Evolutionary conservation across 2,113 vertebrate genomes (phyloP).

Genomic region (Monopterus albus): DNA sequence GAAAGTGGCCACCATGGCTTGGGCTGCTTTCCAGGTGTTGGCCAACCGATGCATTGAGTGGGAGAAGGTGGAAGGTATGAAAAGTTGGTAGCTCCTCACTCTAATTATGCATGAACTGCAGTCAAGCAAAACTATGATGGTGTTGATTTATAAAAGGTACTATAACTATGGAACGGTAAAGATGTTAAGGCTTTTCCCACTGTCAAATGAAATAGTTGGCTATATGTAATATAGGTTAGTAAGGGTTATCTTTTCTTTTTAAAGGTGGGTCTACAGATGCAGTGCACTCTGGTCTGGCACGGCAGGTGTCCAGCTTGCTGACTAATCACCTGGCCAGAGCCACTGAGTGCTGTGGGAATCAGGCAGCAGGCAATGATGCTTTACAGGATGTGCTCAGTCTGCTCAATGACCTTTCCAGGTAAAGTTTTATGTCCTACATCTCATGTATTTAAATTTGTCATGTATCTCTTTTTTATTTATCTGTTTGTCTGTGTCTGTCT

Average conservation of each 20-base stretch:
- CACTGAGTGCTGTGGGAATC: slow-evolving; percentile 96
- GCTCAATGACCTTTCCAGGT: slow-evolving; percentile 97
- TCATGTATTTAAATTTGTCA: too few species aligned
- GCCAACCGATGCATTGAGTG: slow-evolving; percentile 98
- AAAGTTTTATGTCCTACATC: background rate
- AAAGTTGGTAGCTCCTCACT: background rate
- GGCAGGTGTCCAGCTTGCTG: slow-evolving; percentile 95
- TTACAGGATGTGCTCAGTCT: slow-evolving; percentile 97
- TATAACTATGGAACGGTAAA: background rate
- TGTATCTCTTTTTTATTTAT: too few species aligned
- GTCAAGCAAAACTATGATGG: background rate
- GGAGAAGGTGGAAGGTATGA: slow-evolving; percentile 97
- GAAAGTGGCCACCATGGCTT: slow-evolving; percentile 98
- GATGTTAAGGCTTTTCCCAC: background rate
- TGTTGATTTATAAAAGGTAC: background rate
- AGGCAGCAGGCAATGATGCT: slow-evolving; percentile 96
- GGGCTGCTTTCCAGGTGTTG: slow-evolving; percentile 98
- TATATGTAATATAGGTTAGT: background rate
- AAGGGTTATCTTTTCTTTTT: background rate
- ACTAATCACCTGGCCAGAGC: slow-evolving; percentile 97
- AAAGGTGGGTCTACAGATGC: slow-evolving; percentile 94
- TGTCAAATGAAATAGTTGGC: background rate
- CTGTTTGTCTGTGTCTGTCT: too few species aligned
- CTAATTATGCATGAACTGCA: background rate
- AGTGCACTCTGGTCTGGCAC: slow-evolving; percentile 95